These are phyloP conservation scores for Drosophila multiciliata DNA, from an alignment of 2,888 invertebrate species.

Conservation along the genomic window DNA sequence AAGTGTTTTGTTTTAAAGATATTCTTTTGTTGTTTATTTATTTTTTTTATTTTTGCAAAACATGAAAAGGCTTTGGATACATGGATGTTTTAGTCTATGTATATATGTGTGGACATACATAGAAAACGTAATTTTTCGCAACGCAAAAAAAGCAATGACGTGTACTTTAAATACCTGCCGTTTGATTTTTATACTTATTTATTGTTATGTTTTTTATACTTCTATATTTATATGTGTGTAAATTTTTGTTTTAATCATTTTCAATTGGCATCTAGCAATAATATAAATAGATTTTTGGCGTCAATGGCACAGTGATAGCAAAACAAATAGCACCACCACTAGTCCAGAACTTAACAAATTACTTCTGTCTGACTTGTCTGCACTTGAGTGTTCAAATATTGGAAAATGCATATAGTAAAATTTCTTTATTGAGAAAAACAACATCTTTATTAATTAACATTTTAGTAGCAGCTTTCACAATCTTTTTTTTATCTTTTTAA, in stretches of 20 bases:
- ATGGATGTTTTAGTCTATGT: not conserved
- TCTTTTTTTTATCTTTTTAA: not conserved
- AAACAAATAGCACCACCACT: not conserved
- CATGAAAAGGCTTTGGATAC: constrained; percentile 34
- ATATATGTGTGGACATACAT: constrained; percentile 1
- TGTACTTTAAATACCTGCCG: constrained; percentile 25
- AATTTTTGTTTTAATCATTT: constrained; percentile 9
- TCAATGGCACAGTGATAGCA: not conserved
- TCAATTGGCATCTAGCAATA: constrained; percentile 10
- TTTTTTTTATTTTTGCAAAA: constrained; percentile 20
- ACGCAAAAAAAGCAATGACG: constrained; percentile 51
- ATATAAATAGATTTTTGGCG: not conserved
- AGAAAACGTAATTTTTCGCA: constrained; percentile 12
- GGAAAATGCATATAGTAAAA: not conserved
- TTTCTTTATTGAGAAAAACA: not conserved
- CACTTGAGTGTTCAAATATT: not conserved
- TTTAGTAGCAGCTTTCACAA: not conserved
- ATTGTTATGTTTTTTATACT: not conserved
- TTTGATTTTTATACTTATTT: constrained; percentile 26
- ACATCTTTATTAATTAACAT: not conserved
- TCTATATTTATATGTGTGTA: not conserved
- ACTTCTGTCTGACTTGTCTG: not conserved
- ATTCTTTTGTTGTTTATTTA: constrained; percentile 21
- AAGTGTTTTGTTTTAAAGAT: constrained; percentile 28
- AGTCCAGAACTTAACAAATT: not conserved